A percentile compares a stretch with the other conserved stretches of the same genome.
These are phyloP conservation scores for Pseudochaenichthys georgianus DNA, from an alignment of 2,797 vertebrate species.

Conservation along the genomic window DNA sequence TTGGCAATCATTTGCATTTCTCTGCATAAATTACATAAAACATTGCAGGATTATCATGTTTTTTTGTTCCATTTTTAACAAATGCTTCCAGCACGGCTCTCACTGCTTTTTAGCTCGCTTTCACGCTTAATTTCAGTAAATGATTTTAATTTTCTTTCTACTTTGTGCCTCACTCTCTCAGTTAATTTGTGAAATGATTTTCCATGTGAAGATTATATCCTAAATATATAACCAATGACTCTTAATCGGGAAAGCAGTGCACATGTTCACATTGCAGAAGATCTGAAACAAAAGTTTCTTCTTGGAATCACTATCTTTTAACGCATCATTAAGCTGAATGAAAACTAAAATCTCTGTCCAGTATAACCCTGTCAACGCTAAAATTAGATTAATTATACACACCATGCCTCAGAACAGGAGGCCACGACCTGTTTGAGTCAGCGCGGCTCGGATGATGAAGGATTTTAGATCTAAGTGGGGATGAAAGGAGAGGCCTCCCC, in stretches of 20 bases:
- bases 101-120: neutral
- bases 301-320: neutral
- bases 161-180: neutral
- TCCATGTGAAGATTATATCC: neutral
- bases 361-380: constrained; percentile 46
- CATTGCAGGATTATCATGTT: neutral
- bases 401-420: constrained; percentile 38
- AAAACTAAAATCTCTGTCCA: constrained; percentile 50
- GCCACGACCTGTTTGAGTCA: constrained; percentile 54
- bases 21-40: neutral
- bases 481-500: constrained; percentile 56
- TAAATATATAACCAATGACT: constrained; percentile 25
- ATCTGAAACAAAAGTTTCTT: neutral
- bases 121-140: neutral
- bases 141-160: neutral
- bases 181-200: neutral
- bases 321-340: constrained; percentile 14
- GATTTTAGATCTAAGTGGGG: constrained; percentile 68
- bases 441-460: constrained; percentile 48
- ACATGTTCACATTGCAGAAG: neutral
- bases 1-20: neutral
- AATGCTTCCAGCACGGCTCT: neutral
- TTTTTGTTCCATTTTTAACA: no score
- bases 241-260: neutral
- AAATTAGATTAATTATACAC: constrained; percentile 75